phyloP scores from a whole-genome alignment of 1,140 invertebrate genomes.

The Holcopasites calliopsidis region DNA sequence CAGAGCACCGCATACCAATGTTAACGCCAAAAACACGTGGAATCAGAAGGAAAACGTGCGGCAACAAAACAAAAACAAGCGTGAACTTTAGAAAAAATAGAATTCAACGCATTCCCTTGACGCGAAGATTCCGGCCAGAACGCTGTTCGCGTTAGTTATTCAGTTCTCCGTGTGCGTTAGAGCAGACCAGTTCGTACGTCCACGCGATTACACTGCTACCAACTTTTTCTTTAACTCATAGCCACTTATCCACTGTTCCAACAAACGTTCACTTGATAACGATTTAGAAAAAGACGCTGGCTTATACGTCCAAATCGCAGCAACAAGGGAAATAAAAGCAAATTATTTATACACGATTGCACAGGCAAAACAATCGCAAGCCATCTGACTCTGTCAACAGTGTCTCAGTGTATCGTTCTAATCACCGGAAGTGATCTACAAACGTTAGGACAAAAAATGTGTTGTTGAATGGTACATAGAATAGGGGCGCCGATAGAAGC shows the following conservation, averaged over 20 bases:
- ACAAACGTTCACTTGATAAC: not conserved
- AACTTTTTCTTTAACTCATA: not conserved
- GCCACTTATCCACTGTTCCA: not conserved
- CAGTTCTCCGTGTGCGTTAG: conserved; percentile 31
- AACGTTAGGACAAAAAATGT: too few relatives aligned
- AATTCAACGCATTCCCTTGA: not conserved
- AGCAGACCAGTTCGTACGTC: conserved; percentile 1
- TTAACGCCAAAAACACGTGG: not conserved
- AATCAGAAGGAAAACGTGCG: not conserved
- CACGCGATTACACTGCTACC: conserved; percentile 5
- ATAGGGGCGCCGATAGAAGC: too few relatives aligned
- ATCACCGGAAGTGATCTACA: too few relatives aligned
- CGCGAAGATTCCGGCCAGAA: conserved; percentile 9
- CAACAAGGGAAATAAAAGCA: too few relatives aligned
- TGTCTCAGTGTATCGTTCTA: too few relatives aligned
- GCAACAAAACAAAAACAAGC: not conserved
- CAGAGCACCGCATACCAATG: not conserved
- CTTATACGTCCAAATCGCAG: too few relatives aligned
- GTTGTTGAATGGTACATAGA: too few relatives aligned
- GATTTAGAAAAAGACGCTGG: too few relatives aligned
- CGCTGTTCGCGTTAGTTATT: conserved; percentile 5
- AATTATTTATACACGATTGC: too few relatives aligned
- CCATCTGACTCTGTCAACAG: too few relatives aligned
- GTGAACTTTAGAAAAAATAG: conserved; percentile 21
- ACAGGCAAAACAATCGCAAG: too few relatives aligned